Conservation (phyloP, 2,888 invertebrate genomes). For the Clivina fossor region DNA sequence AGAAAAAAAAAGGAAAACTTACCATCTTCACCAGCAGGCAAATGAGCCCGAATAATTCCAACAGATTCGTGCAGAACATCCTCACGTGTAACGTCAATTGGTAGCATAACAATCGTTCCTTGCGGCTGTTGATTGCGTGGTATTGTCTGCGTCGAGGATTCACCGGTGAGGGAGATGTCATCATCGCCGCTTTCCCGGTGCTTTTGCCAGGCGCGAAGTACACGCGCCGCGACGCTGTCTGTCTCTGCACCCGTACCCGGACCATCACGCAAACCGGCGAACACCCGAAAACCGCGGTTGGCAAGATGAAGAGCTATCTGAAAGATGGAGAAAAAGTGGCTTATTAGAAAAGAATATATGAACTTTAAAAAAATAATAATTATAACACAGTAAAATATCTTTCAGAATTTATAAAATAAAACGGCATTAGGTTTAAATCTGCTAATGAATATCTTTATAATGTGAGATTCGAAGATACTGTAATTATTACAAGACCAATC, state of each 20-base stretch:
- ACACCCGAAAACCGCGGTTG: slow-evolving; percentile 73
- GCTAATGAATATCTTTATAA: background rate
- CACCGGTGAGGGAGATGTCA: too few species aligned
- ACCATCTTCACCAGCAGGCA: slow-evolving; percentile 83
- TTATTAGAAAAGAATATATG: background rate
- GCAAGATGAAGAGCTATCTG: slow-evolving; percentile 72
- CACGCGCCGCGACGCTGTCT: slow-evolving; percentile 63
- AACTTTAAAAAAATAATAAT: background rate
- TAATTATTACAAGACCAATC: too few species aligned
- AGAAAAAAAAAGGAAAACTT: slow-evolving; percentile 43
- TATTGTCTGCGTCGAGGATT: slow-evolving; percentile 41
- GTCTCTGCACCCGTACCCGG: slow-evolving; percentile 58
- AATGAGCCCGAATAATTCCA: slow-evolving; percentile 74
- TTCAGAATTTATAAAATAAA: too few species aligned
- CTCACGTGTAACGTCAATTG: slow-evolving; percentile 78
- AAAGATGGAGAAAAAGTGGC: too few species aligned
- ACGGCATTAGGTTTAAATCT: background rate
- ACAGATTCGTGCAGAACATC: slow-evolving; percentile 79
- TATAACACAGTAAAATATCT: too few species aligned
- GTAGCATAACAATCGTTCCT: slow-evolving; percentile 66
- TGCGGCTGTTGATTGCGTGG: too few species aligned
- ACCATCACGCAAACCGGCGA: slow-evolving; percentile 68
- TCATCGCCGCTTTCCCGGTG: slow-evolving; percentile 49
- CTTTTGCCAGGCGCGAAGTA: slow-evolving; percentile 57
- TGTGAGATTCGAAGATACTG: too few species aligned